These are phyloP conservation scores for Alexandromys fortis DNA, from an alignment of 2,113 vertebrate species.

Conservation along the genomic window DNA sequence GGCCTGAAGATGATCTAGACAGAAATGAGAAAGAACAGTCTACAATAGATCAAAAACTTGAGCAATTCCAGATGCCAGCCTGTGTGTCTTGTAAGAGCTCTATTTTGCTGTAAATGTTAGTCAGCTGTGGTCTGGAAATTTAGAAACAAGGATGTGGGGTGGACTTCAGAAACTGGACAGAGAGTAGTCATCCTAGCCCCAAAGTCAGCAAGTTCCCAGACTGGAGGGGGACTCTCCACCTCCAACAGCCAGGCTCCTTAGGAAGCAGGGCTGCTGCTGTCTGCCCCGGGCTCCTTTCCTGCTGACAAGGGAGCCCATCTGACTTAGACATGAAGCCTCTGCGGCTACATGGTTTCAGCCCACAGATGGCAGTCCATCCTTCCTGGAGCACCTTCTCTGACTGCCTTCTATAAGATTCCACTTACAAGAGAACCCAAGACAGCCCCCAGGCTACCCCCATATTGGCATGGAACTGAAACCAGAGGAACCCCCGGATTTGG, in stretches of 20 bases:
- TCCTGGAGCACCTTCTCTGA: neutral
- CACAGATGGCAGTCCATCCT: neutral
- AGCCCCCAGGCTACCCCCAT: neutral
- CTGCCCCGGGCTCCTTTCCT: neutral
- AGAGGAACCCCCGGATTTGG: neutral
- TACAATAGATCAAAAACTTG: neutral
- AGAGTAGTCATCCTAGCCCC: neutral
- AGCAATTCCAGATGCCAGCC: neutral
- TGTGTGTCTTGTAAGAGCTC: neutral
- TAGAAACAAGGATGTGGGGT: neutral
- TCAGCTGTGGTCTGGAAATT: neutral
- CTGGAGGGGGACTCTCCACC: neutral
- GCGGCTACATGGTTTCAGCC: neutral
- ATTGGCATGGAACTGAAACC: neutral
- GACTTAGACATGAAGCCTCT: neutral
- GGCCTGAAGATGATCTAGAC: neutral
- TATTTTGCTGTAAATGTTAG: neutral
- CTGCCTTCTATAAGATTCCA: neutral
- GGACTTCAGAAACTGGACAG: neutral
- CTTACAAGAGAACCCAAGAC: neutral
- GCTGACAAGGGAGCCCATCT: neutral
- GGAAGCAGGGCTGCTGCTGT: neutral
- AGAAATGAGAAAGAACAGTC: neutral
- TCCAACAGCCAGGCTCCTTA: neutral
- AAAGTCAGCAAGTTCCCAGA: neutral